These are phyloP conservation scores for Peromyscus maniculatus DNA, from an alignment of 2,113 vertebrate species.

Conservation along the genomic window DNA sequence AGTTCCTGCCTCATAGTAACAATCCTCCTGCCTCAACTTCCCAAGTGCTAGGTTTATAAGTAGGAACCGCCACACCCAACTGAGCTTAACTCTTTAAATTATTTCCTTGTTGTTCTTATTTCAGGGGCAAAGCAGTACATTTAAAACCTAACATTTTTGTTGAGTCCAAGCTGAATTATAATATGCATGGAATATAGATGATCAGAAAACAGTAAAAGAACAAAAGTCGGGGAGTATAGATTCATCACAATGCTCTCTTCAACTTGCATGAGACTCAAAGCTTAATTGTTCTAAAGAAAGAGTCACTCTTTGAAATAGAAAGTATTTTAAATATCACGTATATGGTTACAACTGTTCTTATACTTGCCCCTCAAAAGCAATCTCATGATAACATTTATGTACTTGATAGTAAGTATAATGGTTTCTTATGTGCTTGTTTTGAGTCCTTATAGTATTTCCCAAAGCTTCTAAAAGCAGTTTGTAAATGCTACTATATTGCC, in stretches of 20 bases:
- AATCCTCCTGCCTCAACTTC: not conserved
- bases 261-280: conserved; percentile 39
- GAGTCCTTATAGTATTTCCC: not conserved
- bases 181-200: not conserved
- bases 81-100: not conserved
- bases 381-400: not conserved
- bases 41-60: not conserved
- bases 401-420: not conserved
- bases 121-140: conserved; percentile 22
- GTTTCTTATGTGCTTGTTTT: conserved; percentile 21
- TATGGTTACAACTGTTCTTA: not conserved
- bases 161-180: not conserved
- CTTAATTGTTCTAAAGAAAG: not conserved
- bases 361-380: not conserved
- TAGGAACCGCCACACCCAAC: not conserved
- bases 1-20: not conserved
- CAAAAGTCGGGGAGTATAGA: not conserved
- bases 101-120: conserved; percentile 23
- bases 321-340: conserved; percentile 21
- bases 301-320: conserved; percentile 37
- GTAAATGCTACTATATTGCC: not conserved
- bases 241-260: conserved; percentile 52
- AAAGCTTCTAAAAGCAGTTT: conserved; percentile 6
- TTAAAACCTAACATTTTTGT: not conserved
- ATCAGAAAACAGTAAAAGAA: conserved; percentile 46